These are phyloP conservation scores for Vulpes vulpes DNA, from an alignment of 2,113 vertebrate genomes.

Conservation along the genomic window DNA sequence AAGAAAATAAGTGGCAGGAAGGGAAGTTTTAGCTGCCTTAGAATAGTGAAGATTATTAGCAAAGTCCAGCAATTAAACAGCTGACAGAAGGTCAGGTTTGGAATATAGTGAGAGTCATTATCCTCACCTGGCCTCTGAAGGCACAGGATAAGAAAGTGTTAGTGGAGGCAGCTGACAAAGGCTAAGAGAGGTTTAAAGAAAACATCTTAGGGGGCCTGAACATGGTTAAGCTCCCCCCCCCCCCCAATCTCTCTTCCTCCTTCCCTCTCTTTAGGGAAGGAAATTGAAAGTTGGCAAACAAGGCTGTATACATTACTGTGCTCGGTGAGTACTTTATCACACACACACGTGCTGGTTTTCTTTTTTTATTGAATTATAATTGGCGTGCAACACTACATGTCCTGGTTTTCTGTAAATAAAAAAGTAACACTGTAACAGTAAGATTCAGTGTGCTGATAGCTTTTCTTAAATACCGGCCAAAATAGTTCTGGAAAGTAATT, in stretches of 20 bases:
- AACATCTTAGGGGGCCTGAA: too few relatives aligned
- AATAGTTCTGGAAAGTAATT: constrained; percentile 1
- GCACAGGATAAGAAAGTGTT: neutral
- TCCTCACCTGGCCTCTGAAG: neutral
- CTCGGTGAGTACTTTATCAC: neutral
- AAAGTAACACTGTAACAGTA: neutral
- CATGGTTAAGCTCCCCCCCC: neutral
- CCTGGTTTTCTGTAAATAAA: constrained; percentile 40
- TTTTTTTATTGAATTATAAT: neutral
- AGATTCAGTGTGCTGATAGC: neutral
- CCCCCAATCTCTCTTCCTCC: neutral
- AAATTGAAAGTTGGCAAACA: neutral
- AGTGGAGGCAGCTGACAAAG: neutral
- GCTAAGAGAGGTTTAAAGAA: neutral
- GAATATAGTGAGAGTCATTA: neutral
- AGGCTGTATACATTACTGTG: neutral
- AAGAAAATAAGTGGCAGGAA: neutral
- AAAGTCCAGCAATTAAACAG: neutral
- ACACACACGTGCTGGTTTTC: neutral
- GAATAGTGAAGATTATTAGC: neutral
- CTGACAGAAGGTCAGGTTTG: neutral
- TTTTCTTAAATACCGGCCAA: neutral
- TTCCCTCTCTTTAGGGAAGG: neutral
- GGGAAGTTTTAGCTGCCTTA: constrained; percentile 1
- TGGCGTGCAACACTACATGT: neutral